Evolutionary conservation across 2,797 vertebrate genomes (phyloP).

Genomic region (Labeo calbasu): DNA sequence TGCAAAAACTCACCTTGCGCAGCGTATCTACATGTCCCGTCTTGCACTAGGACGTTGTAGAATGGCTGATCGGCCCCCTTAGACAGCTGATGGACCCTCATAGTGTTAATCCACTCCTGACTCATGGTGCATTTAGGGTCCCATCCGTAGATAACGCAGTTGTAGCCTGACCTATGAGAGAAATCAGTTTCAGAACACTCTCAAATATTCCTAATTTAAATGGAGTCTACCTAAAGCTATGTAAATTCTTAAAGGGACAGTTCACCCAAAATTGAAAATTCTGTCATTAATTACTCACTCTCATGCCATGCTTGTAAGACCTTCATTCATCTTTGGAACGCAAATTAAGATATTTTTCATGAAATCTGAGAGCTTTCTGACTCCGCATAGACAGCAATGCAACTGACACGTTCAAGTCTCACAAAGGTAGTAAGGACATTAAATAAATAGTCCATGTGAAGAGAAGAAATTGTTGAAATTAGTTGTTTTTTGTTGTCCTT

Average conservation of each 20-base stretch:
- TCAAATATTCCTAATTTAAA: not conserved
- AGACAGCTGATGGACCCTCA: conserved; percentile 93
- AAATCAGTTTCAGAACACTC: not conserved
- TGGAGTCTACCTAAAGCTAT: not conserved
- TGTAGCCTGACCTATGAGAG: conserved; percentile 85
- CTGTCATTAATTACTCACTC: too few species aligned
- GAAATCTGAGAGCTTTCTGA: too few species aligned
- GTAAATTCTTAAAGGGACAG: not conserved
- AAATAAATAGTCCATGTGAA: too few species aligned
- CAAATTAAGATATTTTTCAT: too few species aligned
- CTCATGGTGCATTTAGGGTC: conserved; percentile 98
- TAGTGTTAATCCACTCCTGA: conserved; percentile 95
- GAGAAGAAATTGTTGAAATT: too few species aligned
- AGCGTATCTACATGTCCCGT: conserved; percentile 93
- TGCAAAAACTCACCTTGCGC: conserved; percentile 84
- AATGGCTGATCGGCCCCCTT: conserved; percentile 93
- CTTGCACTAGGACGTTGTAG: conserved; percentile 95
- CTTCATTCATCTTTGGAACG: too few species aligned
- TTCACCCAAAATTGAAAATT: too few species aligned
- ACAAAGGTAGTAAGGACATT: too few species aligned
- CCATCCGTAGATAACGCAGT: conserved; percentile 97
- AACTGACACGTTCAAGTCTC: too few species aligned
- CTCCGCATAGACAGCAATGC: too few species aligned
- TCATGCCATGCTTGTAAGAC: too few species aligned
- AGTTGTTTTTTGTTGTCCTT: too few species aligned